Evolutionary conservation across 37 sponge, comb jelly and placozoan species (phyloP).

Genomic region (Trichoplax adhaerens): DNA sequence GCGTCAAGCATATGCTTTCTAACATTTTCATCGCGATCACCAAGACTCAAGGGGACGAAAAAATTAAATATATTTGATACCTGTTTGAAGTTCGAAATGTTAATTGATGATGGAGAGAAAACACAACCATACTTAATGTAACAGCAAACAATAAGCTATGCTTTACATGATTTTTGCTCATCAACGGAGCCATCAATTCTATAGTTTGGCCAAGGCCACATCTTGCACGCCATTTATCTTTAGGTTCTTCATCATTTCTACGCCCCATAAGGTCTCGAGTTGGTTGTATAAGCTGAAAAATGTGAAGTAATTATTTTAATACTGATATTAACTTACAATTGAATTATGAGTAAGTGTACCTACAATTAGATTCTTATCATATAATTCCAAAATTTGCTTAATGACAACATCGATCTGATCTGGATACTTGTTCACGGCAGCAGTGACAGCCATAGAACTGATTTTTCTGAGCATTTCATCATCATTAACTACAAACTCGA

Average conservation of each 20-base stretch:
- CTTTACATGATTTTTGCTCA: too few species aligned
- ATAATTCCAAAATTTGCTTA: conserved; percentile 16
- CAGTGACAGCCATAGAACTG: conserved; percentile 23
- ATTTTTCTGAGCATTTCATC: conserved; percentile 12
- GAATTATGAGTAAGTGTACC: too few species aligned
- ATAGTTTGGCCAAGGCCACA: conserved; percentile 70
- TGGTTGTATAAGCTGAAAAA: too few species aligned
- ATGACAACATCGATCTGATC: neutral
- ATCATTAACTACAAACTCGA: neutral
- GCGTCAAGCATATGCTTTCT: conserved; percentile 41
- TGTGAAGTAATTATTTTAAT: too few species aligned
- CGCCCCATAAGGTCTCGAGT: too few species aligned
- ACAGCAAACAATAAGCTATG: too few species aligned
- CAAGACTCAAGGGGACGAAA: conserved; percentile 47
- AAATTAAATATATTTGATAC: conserved; percentile 30
- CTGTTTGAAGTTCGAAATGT: too few species aligned
- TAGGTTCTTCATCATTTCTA: too few species aligned
- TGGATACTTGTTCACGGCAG: conserved; percentile 20
- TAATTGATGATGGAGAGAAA: too few species aligned
- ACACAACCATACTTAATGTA: too few species aligned
- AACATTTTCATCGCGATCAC: conserved; percentile 40
- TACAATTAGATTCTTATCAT: conserved; percentile 16
- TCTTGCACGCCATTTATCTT: conserved; percentile 62
- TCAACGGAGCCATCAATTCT: neutral
- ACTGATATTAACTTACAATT: neutral